These are phyloP conservation scores for Corythornis vintsioides DNA, from an alignment of 2,113 vertebrate genomes.

Conservation along the genomic window DNA sequence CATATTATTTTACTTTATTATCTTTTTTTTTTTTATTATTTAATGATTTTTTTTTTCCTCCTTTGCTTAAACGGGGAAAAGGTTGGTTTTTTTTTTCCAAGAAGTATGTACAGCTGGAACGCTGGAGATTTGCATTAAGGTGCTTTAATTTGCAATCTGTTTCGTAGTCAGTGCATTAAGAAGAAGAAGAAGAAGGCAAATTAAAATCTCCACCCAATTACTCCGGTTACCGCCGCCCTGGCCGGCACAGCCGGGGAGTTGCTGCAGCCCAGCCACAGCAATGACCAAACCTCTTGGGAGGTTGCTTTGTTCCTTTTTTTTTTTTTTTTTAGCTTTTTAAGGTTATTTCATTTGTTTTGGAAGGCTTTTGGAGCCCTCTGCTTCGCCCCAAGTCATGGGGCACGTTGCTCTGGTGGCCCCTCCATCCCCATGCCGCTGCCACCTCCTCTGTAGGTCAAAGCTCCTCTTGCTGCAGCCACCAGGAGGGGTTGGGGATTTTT, in stretches of 20 bases:
- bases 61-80: neutral
- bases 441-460: neutral
- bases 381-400: neutral
- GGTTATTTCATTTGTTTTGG: neutral
- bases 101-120: slow-evolving; percentile 64
- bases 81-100: neutral
- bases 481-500: neutral
- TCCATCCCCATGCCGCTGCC: neutral
- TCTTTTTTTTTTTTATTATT: neutral
- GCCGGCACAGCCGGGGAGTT: neutral
- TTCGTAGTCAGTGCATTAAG: slow-evolving; percentile 66
- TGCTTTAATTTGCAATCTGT: slow-evolving; percentile 38
- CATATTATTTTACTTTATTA: neutral
- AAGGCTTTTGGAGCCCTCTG: neutral
- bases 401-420: neutral
- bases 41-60: neutral
- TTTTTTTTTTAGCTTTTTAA: neutral
- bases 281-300: neutral
- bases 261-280: neutral
- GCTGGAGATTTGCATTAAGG: slow-evolving; percentile 51
- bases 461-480: neutral
- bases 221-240: neutral
- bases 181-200: neutral
- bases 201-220: slow-evolving; percentile 1
- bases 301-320: neutral